phyloP scores from a whole-genome alignment of 2,797 vertebrate genomes.

The Notamacropus eugenii region DNA sequence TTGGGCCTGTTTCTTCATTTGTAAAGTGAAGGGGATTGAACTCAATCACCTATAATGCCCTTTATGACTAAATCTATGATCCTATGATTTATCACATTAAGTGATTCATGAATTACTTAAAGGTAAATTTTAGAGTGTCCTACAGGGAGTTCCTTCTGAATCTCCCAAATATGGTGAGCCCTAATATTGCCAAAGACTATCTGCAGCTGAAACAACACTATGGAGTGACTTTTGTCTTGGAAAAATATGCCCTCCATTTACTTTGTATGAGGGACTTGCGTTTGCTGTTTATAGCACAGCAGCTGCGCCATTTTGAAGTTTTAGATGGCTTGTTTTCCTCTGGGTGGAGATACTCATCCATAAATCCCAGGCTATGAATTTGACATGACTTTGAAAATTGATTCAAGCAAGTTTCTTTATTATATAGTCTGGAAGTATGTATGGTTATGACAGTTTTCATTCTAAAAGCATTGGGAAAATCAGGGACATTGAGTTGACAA shows the following conservation, averaged over 20 bases:
- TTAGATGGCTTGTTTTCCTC: background rate
- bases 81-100: background rate
- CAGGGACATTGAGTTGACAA: background rate
- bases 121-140: background rate
- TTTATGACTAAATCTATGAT: background rate
- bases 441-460: slow-evolving; percentile 13
- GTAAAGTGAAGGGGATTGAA: background rate
- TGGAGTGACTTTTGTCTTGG: background rate
- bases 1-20: background rate
- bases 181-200: background rate
- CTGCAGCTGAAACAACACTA: background rate
- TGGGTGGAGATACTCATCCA: slow-evolving; percentile 15
- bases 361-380: background rate
- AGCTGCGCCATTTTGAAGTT: slow-evolving; percentile 28
- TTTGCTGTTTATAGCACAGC: background rate
- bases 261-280: background rate
- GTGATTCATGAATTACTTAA: background rate
- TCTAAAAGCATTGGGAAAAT: slow-evolving; percentile 25
- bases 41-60: background rate
- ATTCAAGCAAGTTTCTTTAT: slow-evolving; percentile 12
- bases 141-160: background rate
- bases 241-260: slow-evolving; percentile 3
- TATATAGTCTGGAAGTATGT: slow-evolving; percentile 9
- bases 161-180: background rate
- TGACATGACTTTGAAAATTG: background rate